Evolutionary conservation across 2,888 invertebrate genomes (phyloP).

Genomic region (Andrena camellia): DNA sequence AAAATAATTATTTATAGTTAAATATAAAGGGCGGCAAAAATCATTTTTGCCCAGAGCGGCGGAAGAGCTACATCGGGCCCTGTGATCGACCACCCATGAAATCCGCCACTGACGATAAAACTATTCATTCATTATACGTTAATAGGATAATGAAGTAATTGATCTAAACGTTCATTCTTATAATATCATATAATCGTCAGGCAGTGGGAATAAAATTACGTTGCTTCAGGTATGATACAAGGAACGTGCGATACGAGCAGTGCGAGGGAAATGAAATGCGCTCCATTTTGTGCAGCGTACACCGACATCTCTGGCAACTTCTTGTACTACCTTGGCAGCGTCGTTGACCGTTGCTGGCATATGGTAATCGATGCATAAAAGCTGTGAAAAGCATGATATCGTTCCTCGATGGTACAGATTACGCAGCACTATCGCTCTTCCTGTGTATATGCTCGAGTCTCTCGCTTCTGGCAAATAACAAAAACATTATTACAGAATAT

Average conservation of each 20-base stretch:
- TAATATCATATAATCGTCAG: not conserved
- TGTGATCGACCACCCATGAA: no score
- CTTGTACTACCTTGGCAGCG: not conserved
- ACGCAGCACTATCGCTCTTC: not conserved
- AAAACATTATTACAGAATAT: not conserved
- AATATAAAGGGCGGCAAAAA: no score
- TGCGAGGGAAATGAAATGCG: not conserved
- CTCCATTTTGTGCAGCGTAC: not conserved
- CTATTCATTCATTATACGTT: not conserved
- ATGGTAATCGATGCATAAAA: conserved; percentile 20
- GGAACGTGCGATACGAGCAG: not conserved
- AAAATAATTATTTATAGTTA: no score
- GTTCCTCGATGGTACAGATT: conserved; percentile 4
- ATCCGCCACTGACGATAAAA: no score
- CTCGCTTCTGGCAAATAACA: not conserved
- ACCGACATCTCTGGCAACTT: conserved; percentile 22
- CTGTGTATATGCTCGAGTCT: not conserved
- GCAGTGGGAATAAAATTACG: not conserved
- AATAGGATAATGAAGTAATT: not conserved
- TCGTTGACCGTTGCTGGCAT: conserved; percentile 10
- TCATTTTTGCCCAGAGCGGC: no score
- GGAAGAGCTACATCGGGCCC: no score
- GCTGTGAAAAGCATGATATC: not conserved
- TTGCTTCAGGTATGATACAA: not conserved
- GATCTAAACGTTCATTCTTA: not conserved